Percentiles rank a stretch among this genome's conserved stretches.
These are phyloP conservation scores for Netelia inedita DNA, from an alignment of 2,888 invertebrate genomes.

Conservation along the genomic window DNA sequence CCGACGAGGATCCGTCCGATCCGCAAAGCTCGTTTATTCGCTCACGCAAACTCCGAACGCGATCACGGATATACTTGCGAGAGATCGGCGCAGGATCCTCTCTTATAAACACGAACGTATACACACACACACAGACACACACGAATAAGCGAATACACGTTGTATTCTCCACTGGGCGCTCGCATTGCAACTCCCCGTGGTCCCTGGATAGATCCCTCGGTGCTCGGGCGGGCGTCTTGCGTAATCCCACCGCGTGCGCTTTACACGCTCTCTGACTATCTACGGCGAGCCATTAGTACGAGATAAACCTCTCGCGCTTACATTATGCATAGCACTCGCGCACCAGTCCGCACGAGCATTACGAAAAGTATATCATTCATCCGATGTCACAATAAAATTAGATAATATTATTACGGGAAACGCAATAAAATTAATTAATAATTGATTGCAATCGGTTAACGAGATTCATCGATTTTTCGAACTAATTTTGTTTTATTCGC, in stretches of 20 bases:
- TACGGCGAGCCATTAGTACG: conserved; percentile 63
- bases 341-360: conserved; percentile 14
- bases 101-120: conserved; percentile 6
- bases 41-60: conserved; percentile 55
- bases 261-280: conserved; percentile 67
- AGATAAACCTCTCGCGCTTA: conserved; percentile 62
- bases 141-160: conserved; percentile 5
- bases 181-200: conserved; percentile 43
- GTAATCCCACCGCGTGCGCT: conserved; percentile 58
- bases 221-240: conserved; percentile 48
- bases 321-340: conserved; percentile 55
- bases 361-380: conserved; percentile 41
- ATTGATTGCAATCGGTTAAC: not conserved
- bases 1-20: conserved; percentile 58
- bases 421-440: not conserved
- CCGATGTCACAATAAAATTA: conserved; percentile 19
- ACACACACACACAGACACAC: not conserved
- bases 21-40: conserved; percentile 56
- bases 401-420: not conserved
- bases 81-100: conserved; percentile 65
- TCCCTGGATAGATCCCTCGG: conserved; percentile 41
- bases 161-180: conserved; percentile 61
- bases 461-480: not conserved
- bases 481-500: not conserved
- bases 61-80: conserved; percentile 54